Percentiles rank a stretch among this genome's conserved stretches.
These are phyloP conservation scores for Diabrotica virgifera DNA, from an alignment of 1,140 invertebrate genomes.

Conservation along the genomic window DNA sequence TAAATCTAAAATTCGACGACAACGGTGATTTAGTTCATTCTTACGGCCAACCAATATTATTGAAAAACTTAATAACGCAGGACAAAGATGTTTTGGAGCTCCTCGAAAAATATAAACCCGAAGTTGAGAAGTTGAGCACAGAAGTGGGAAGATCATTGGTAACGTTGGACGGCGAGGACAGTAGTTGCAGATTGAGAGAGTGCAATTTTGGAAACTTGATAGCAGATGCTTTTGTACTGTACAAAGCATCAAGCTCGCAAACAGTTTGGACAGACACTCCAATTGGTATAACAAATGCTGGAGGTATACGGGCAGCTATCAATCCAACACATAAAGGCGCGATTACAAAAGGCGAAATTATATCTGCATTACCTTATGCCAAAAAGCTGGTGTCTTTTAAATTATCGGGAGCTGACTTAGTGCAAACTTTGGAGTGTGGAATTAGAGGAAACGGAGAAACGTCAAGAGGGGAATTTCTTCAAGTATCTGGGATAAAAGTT, in stretches of 20 bases:
- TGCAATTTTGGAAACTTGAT: slow-evolving; percentile 86
- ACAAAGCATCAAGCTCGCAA: slow-evolving; percentile 49
- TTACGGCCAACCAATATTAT: slow-evolving; percentile 77
- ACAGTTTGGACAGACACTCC: slow-evolving; percentile 70
- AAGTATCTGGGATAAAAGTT: slow-evolving; percentile 59
- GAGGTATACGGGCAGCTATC: slow-evolving; percentile 63
- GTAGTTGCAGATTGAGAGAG: slow-evolving; percentile 66
- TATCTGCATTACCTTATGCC: slow-evolving; percentile 54
- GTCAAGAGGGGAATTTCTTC: slow-evolving; percentile 58
- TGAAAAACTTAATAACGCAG: slow-evolving; percentile 63
- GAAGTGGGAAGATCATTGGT: slow-evolving; percentile 64
- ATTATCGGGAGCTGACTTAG: slow-evolving; percentile 53
- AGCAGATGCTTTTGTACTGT: slow-evolving; percentile 67
- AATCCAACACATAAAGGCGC: slow-evolving; percentile 35
- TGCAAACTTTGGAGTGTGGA: slow-evolving; percentile 55
- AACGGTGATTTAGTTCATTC: slow-evolving; percentile 68
- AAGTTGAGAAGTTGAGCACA: slow-evolving; percentile 54
- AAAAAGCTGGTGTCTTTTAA: slow-evolving; percentile 53
- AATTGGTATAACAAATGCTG: slow-evolving; percentile 72
- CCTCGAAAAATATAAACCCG: slow-evolving; percentile 59
- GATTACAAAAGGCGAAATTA: slow-evolving; percentile 51
- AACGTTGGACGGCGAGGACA: slow-evolving; percentile 61
- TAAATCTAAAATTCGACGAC: slow-evolving; percentile 70
- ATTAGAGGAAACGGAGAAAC: slow-evolving; percentile 50
- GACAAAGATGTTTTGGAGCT: slow-evolving; percentile 64